Base-by-base conservation (phyloP, 2,797 vertebrate species). In the Gallirallus australis region DNA sequence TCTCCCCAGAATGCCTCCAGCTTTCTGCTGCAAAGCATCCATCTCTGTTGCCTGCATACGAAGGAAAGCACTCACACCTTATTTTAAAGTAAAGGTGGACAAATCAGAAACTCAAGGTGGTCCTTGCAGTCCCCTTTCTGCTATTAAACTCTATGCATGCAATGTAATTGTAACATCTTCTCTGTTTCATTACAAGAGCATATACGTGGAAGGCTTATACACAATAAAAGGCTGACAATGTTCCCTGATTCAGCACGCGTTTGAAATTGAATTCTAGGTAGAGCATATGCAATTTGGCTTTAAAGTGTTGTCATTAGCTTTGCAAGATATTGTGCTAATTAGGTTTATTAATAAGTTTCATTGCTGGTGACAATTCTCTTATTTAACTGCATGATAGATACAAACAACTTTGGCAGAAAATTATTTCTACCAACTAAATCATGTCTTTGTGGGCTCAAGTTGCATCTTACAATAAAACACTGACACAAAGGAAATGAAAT, bases 311-410 rank as follows among this genome's bases (percentile, higher is more conserved):
- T 65, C 27, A 65, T 73, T 77, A 86, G 31, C 59, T 89, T 96
- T 81, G 50, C 56, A 84, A 86, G 72, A 52, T 83, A 87, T 76
- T 2, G 15, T 59, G 71, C 25, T 82, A 84, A 95, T 93, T 90
- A 78, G 23, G 79, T 86, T 91, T 88, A 82, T 71, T 59, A 90
- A 70, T 68, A 77, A 59, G 25, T 52, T 89, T 82, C 57, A 80
- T 69, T 94, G 57, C 25, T 24, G 4, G 31, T 82, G 76, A 77
- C 63, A 66, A 70, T 61, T 79, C 47, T 85, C 47, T 77, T 90
- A 82, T 60, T 95, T 83, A 92, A 78, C 30, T 63, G 82, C 92
- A 84, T 70, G 27, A 77, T 53, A 91, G 80, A 88, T 48, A 75
- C 5, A 73, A 94, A 75, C 24, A 47, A 82, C 57, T 91, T 86